Evolutionary conservation across 2,888 invertebrate genomes (phyloP).

Genomic region (Drosophila dives): DNA sequence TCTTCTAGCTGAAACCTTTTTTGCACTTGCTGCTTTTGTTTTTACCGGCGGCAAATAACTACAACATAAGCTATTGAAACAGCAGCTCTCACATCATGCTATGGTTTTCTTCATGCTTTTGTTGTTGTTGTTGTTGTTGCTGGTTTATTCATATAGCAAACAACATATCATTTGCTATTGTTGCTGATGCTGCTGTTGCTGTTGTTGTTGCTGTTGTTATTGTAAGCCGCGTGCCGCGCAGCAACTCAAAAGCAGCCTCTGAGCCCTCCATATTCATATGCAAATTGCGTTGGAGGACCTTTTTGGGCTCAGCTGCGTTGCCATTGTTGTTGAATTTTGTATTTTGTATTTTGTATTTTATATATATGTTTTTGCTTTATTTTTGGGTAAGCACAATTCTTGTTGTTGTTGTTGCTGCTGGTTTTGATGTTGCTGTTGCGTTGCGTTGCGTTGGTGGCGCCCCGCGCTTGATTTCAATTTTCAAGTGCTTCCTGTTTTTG

Average conservation of each 20-base stretch:
- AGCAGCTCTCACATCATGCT: conserved; percentile 45
- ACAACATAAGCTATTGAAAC: conserved; percentile 70
- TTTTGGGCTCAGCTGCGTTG: conserved; percentile 59
- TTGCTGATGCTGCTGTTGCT: conserved; percentile 22
- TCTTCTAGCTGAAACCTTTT: background rate
- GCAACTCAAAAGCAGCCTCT: conserved; percentile 55
- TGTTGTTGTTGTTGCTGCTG: conserved; percentile 34
- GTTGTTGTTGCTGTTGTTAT: conserved; percentile 25
- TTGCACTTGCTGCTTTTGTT: conserved; percentile 2
- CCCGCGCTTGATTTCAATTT: conserved; percentile 74
- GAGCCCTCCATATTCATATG: conserved; percentile 71
- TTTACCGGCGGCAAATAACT: conserved; percentile 67
- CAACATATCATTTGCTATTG: conserved; percentile 61
- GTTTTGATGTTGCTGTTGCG: conserved; percentile 29
- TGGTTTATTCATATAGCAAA: conserved; percentile 60
- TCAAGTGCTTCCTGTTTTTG: conserved; percentile 73
- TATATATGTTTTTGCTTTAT: conserved; percentile 8
- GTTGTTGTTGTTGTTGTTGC: conserved; percentile 33
- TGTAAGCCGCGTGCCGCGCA: conserved; percentile 50
- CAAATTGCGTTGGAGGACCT: conserved; percentile 75
- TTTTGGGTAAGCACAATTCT: conserved; percentile 33
- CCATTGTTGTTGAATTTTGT: conserved; percentile 38
- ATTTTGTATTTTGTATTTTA: conserved; percentile 13
- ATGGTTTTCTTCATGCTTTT: conserved; percentile 9
- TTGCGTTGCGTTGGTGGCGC: conserved; percentile 65